Evolutionary conservation across 2,797 vertebrate species (phyloP), one percentile per base, ranked within the genome.

Genomic region (Serranus cabrilla): DNA sequence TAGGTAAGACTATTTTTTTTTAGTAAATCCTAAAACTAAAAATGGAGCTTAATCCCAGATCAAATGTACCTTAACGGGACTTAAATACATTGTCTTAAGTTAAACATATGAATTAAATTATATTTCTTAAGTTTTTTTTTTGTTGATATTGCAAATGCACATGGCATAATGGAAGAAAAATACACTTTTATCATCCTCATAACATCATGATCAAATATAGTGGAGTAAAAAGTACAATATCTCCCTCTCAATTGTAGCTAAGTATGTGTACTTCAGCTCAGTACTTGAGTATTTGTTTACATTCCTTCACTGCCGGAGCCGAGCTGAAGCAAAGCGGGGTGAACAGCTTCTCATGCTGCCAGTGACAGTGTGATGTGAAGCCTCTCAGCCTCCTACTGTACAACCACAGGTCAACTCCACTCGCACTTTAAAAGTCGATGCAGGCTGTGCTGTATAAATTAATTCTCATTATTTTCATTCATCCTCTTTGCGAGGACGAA

Each of bases 341-440:
- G 61, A 85, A 57, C 40, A 75, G 66, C 58, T 58, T 80, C 81
- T 80, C 69, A 78, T 52, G 71, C 65, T 84, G 83, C 70, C 74
- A 71, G 72, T 71, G 74, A 71, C 42, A 58, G 54, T 65, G 66
- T 69, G 54, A 64, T 70, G 65, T 79, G 78, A 83, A 80, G 80
- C 57, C 16, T 71, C 11, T 40, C 69, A 62, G 47, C 62, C 52
- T 59, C 55, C 40, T 17, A 21, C 34, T 34, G 34, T 1, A 34
- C 37, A 60, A n/a, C 45, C 68, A 75, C 52, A 78, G 55, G 75
- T 80, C 69, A 76, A 0, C 58, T 71, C 20, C 31, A 31, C 27
- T 67, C 63, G 82, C 27, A 74, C 4, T 37, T 74, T 66, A 45
- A 63, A 75, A 72, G 31, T 18, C 51, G 7, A 20, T 23, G 10